Evolutionary conservation across 1,140 invertebrate species (phyloP), one percentile per base, ranked within the genome.

Genomic region (Cotesia chilonis): DNA sequence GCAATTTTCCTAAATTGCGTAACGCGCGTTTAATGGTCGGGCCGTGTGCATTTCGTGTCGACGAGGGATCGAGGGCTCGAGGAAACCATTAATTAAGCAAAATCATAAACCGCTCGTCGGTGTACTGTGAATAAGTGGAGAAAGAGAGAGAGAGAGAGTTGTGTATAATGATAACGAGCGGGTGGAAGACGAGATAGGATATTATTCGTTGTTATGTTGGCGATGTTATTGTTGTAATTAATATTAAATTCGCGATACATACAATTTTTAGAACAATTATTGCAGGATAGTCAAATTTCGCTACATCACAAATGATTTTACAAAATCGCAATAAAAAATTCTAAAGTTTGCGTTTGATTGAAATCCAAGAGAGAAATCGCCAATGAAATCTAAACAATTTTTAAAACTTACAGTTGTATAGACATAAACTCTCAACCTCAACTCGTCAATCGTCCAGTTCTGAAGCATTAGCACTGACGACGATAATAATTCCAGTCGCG

Each of bases 1-100:
- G 70, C 70, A 71, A 74, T 74, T 74, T 72, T 60, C 55, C 69
- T 47, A 68, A 71, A 72, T 74, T 74, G 73, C 70, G 69, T 74
- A 74, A 74, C 73, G 59, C 70, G 55, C 55, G 52, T 57, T 59
- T 72, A 72, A 72, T 67, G 70, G 65, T 63, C 35, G 68, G 72
- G 60, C 59, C 38, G 61, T 63, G 51, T 47, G 38, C 60, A 72
- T 28, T 61, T 54, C 60, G 60, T 41, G 60, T 47, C 51, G 52
- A n/a, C 12, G 60, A 57, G 55, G 51, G 63, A 60, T 71, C 59
- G 64, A 68, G 65, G 47, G 57, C 74, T 75, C 70, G 70, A 69
- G 64, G 67, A 66, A 72, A 72, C 60, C 70, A 70, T 75, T 72
- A 75, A 75, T 75, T 70, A 65, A 72, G 70, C 71, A 69, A 71